Percentiles rank a stretch among this genome's conserved stretches.
phyloP scores from a whole-genome alignment of 2,113 vertebrate species.

The Melierax canorus region DNA sequence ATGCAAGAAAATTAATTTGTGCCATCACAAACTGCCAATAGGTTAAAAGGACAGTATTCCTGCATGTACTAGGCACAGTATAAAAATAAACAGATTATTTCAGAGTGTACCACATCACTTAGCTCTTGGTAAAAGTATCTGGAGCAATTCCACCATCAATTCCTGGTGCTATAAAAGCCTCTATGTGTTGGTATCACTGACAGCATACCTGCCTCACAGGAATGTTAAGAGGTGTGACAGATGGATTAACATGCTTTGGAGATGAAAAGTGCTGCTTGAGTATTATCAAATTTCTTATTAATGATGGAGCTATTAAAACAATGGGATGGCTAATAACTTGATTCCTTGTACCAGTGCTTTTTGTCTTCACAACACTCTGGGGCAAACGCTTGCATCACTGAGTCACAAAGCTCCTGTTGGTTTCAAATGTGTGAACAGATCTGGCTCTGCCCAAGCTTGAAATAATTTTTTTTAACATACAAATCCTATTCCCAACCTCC shows the following conservation, averaged over 20 bases:
- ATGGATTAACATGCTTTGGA: neutral
- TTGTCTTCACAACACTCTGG: neutral
- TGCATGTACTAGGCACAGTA: neutral
- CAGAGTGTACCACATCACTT: neutral
- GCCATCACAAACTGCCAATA: neutral
- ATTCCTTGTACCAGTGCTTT: neutral
- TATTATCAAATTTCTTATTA: neutral
- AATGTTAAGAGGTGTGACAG: neutral
- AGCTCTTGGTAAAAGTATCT: neutral
- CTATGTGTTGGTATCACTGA: neutral
- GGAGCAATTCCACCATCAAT: neutral
- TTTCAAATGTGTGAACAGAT: neutral
- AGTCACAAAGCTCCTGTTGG: neutral
- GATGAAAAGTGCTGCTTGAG: neutral
- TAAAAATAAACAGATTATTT: neutral
- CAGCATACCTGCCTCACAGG: neutral
- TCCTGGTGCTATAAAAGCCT: neutral
- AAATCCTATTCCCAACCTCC: neutral
- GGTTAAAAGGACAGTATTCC: neutral
- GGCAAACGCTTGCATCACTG: fast-evolving
- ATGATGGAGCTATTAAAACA: neutral
- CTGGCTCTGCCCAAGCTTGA: neutral
- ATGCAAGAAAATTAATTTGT: neutral
- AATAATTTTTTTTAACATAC: neutral
- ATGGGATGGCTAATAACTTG: neutral